These are phyloP conservation scores for Tragelaphus scriptus DNA, from an alignment of 2,113 vertebrate genomes.

Conservation along the genomic window DNA sequence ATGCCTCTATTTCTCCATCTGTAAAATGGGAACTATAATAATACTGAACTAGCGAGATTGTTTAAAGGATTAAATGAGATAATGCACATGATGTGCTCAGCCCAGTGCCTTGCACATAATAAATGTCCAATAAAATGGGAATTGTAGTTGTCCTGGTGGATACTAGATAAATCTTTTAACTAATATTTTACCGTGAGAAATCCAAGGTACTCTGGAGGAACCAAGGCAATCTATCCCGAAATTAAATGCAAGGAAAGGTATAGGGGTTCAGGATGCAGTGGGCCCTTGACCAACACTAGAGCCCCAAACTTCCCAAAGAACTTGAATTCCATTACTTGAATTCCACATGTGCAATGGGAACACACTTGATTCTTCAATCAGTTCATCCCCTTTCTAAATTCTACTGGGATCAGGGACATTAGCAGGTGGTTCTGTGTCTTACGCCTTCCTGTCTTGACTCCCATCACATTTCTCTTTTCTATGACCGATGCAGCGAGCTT, in stretches of 20 bases:
- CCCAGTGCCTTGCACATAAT: background rate
- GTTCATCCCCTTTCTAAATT: background rate
- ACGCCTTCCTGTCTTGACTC: background rate
- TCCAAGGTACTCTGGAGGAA: background rate
- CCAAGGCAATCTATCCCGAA: background rate
- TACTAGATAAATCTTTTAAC: background rate
- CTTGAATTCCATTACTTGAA: background rate
- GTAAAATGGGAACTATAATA: background rate
- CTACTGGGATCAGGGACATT: background rate
- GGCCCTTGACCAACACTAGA: background rate
- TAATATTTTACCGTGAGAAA: background rate
- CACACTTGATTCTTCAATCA: background rate
- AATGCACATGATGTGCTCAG: background rate
- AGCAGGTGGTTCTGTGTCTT: background rate
- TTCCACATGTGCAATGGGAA: background rate
- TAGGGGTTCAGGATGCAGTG: background rate
- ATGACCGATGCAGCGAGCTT: background rate
- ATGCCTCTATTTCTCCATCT: background rate
- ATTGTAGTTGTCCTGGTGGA: background rate
- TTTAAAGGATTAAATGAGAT: constrained; percentile 4
- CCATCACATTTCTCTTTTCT: background rate
- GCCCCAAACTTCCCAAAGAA: background rate
- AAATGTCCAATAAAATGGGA: background rate
- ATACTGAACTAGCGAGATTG: background rate
- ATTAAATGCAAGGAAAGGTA: background rate